These are phyloP conservation scores for Melinopterus prodromus DNA, from an alignment of 2,888 invertebrate genomes.

Conservation along the genomic window DNA sequence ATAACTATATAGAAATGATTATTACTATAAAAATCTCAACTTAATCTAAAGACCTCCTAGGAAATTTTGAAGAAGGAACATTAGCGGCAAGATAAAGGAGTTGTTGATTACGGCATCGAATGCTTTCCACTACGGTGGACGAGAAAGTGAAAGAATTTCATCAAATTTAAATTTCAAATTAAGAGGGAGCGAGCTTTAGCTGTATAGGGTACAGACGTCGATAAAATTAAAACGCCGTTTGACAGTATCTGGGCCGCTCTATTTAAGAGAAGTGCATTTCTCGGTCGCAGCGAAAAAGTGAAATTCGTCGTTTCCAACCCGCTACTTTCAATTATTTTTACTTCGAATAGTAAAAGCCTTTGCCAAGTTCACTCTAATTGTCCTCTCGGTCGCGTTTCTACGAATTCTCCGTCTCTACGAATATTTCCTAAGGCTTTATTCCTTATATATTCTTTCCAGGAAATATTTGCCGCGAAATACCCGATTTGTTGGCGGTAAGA, in stretches of 20 bases:
- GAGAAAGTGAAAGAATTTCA: slow-evolving; percentile 23
- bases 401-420: neutral
- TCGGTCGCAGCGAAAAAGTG: neutral
- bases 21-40: no score
- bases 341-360: neutral
- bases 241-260: slow-evolving; percentile 4
- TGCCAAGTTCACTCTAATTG: neutral
- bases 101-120: neutral
- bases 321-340: slow-evolving; percentile 10
- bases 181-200: neutral
- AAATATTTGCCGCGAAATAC: neutral
- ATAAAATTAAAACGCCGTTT: slow-evolving; percentile 22
- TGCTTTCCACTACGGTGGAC: no score
- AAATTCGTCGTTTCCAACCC: neutral
- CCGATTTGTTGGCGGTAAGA: slow-evolving; percentile 5
- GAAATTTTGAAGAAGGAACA: no score
- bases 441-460: no score
- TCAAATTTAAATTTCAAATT: slow-evolving; percentile 24
- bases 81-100: neutral
- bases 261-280: neutral
- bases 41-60: no score
- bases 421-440: neutral
- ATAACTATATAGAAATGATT: no score
- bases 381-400: neutral
- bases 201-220: neutral